Evolutionary conservation across 2,797 vertebrate genomes (phyloP).

Genomic region (Glossophaga mutica): DNA sequence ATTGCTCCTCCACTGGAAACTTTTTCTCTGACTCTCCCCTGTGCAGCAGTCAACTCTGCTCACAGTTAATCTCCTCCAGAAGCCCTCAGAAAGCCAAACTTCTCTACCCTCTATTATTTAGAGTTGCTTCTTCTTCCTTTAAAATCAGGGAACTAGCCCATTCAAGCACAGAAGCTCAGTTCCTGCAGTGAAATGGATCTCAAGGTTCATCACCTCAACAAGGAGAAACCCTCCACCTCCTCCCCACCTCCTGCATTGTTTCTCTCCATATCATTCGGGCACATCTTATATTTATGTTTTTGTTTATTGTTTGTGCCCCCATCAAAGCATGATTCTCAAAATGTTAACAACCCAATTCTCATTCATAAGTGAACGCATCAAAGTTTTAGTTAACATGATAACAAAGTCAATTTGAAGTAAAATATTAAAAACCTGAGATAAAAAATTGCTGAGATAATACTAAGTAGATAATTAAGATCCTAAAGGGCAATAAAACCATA

Average conservation of each 20-base stretch:
- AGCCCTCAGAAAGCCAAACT: neutral
- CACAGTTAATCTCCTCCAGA: neutral
- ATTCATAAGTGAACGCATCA: neutral
- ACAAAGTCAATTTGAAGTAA: conserved; percentile 7
- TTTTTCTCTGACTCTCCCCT: neutral
- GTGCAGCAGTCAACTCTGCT: neutral
- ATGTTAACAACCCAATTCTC: neutral
- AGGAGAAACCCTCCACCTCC: neutral
- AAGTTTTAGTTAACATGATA: neutral
- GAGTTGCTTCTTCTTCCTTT: neutral
- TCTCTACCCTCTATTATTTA: neutral
- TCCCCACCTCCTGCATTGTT: neutral
- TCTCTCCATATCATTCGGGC: neutral
- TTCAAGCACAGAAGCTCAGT: neutral
- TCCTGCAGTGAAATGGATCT: neutral
- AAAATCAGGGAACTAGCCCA: neutral
- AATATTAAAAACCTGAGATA: neutral
- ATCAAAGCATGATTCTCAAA: conserved; percentile 2
- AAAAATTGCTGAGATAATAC: neutral
- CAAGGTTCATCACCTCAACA: neutral
- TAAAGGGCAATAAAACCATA: conserved; percentile 22
- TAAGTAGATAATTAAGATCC: neutral
- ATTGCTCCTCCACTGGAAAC: neutral
- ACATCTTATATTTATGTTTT: neutral
- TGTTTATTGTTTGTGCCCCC: neutral